A percentile compares a stretch with the other conserved stretches of the same genome.
Evolutionary conservation across 35 echinoderm and acorn worm genomes (phyloP).

Genomic region (Apostichopus japonicus): DNA sequence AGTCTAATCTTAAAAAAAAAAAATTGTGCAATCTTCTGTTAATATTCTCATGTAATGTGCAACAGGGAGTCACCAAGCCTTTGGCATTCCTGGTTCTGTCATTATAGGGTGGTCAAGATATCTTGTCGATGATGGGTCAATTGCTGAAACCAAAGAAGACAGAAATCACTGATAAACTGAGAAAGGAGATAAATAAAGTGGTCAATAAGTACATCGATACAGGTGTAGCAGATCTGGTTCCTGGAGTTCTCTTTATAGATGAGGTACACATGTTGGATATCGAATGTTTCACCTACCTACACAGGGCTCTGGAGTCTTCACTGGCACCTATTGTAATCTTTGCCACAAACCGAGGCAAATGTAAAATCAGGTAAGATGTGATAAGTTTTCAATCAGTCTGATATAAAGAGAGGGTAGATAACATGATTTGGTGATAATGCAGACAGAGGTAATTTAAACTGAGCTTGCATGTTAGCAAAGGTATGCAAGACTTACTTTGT

Average conservation of each 20-base stretch:
- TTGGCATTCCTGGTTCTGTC: too few relatives aligned
- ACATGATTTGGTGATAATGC: too few relatives aligned
- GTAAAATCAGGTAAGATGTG: conserved; percentile 84
- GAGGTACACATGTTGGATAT: conserved; percentile 99
- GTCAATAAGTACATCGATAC: conserved; percentile 99
- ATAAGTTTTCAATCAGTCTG: background rate
- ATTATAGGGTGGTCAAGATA: conserved; percentile 94
- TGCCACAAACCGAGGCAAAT: conserved; percentile 96
- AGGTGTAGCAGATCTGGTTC: conserved; percentile 96
- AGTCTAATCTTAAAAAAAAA: too few relatives aligned
- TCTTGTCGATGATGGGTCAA: conserved; percentile 99
- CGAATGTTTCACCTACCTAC: conserved; percentile 97
- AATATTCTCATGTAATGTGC: too few relatives aligned
- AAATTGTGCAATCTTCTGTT: too few relatives aligned
- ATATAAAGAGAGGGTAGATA: too few relatives aligned
- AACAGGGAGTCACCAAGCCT: too few relatives aligned
- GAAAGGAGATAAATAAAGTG: conserved; percentile 99
- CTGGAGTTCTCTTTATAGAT: conserved; percentile 94
- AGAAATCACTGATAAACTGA: conserved; percentile 97
- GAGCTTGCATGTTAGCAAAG: too few relatives aligned
- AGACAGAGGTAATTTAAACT: too few relatives aligned
- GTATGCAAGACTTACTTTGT: too few relatives aligned
- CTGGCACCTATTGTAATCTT: conserved; percentile 97
- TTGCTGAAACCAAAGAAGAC: conserved; percentile 99
- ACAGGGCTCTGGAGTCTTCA: conserved; percentile 94